phyloP scores from a whole-genome alignment of 2,113 vertebrate genomes.

The Phylloscopus trochilus region DNA sequence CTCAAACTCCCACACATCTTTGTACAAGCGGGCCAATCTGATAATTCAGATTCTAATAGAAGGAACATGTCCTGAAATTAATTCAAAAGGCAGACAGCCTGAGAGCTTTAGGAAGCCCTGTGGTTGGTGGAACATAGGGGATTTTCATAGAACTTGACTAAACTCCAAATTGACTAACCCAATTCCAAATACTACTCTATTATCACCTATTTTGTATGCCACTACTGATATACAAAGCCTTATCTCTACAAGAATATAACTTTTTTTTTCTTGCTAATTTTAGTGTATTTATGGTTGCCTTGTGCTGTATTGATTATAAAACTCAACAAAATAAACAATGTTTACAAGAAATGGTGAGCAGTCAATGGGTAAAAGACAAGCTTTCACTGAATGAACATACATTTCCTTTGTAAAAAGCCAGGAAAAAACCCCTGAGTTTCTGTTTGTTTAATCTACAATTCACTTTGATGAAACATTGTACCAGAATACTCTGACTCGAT shows the following conservation, averaged over 20 bases:
- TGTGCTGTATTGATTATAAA: not conserved
- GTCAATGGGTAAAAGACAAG: not conserved
- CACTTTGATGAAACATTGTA: not conserved
- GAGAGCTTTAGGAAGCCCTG: not conserved
- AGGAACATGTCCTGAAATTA: not conserved
- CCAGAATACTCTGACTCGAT: not conserved
- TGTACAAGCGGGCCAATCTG: not conserved
- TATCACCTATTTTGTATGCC: not conserved
- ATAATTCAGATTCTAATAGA: not conserved
- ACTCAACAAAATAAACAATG: not conserved
- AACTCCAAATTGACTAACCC: not conserved
- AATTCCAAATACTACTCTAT: not conserved
- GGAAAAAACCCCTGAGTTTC: not conserved
- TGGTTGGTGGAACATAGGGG: fast-evolving
- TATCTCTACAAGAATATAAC: not conserved
- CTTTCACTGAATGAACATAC: not conserved
- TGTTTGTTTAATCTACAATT: constrained; percentile 17
- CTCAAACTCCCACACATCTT: not conserved
- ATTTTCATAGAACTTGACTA: not conserved
- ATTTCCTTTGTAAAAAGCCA: not conserved
- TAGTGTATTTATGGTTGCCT: not conserved
- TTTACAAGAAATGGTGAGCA: not conserved
- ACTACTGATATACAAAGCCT: not conserved
- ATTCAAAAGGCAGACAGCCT: not conserved
- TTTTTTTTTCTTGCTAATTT: not conserved